These are phyloP conservation scores for Boloria selene DNA, from an alignment of 2,888 invertebrate species.

Conservation along the genomic window DNA sequence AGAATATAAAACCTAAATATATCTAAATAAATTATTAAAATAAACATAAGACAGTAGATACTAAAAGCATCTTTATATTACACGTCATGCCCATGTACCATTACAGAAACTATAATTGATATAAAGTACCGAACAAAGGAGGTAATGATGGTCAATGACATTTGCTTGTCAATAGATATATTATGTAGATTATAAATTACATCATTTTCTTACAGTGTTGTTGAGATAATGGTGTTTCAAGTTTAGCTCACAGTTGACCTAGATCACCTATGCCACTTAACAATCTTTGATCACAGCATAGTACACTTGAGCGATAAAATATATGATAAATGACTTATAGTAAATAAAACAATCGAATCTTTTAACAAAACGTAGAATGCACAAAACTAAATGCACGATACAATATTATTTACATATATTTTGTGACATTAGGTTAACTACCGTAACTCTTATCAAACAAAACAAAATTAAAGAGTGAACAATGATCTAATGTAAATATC, in stretches of 20 bases:
- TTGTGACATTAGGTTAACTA: slow-evolving; percentile 60
- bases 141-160: slow-evolving; percentile 54
- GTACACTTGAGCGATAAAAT: slow-evolving; percentile 50
- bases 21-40: no score
- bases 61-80: background rate
- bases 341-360: slow-evolving; percentile 66
- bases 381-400: slow-evolving; percentile 68
- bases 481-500: slow-evolving; percentile 70
- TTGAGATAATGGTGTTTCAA: slow-evolving; percentile 67
- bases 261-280: slow-evolving; percentile 66
- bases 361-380: slow-evolving; percentile 58
- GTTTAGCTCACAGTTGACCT: slow-evolving; percentile 66
- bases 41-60: background rate
- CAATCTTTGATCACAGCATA: slow-evolving; percentile 63
- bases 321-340: slow-evolving; percentile 52
- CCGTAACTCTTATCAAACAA: slow-evolving; percentile 77
- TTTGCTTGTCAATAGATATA: slow-evolving; percentile 51
- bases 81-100: slow-evolving; percentile 33
- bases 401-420: slow-evolving; percentile 62
- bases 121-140: slow-evolving; percentile 57
- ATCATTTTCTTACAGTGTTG: slow-evolving; percentile 58
- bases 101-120: slow-evolving; percentile 53
- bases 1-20: no score
- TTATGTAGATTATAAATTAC: slow-evolving; percentile 48
- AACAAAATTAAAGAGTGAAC: slow-evolving; percentile 76